phyloP scores from a whole-genome alignment of 2,797 vertebrate genomes.

The Gymnodraco acuticeps region DNA sequence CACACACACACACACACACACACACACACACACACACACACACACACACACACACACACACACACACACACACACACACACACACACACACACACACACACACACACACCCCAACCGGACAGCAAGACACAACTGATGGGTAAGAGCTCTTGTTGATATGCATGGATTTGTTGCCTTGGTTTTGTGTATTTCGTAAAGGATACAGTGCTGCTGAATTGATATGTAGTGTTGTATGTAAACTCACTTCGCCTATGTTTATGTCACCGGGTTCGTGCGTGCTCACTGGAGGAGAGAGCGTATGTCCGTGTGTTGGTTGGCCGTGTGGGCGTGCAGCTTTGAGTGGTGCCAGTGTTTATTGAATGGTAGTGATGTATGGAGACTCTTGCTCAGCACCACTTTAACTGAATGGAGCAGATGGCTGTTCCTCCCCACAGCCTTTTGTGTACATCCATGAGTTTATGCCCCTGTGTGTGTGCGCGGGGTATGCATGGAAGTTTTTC shows the following conservation, averaged over 20 bases:
- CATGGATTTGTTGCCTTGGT: conserved; percentile 11
- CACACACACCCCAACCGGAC: conserved; percentile 35
- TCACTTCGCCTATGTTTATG: not conserved
- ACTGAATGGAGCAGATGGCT: conserved; percentile 80
- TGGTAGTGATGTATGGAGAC: conserved; percentile 80
- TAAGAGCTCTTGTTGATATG: conserved; percentile 68
- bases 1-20: conserved; percentile 24
- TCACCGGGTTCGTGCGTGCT: conserved; percentile 10
- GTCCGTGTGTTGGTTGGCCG: conserved; percentile 37
- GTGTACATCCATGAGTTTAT: conserved; percentile 37
- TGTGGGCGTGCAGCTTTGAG: conserved; percentile 62
- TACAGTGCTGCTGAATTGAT: too few relatives aligned
- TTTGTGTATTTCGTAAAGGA: not conserved
- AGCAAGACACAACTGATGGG: conserved; percentile 78
- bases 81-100: conserved; percentile 17
- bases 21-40: conserved; percentile 37
- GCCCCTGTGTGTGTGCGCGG: not conserved
- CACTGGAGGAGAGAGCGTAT: conserved; percentile 10
- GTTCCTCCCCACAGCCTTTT: conserved; percentile 57
- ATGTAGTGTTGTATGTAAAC: conserved; percentile 9
- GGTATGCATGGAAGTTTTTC: conserved; percentile 20
- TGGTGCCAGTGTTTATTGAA: conserved; percentile 79
- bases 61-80: conserved; percentile 37
- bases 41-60: not conserved
- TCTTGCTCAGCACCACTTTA: conserved; percentile 66